Base-by-base conservation (phyloP, 2,113 vertebrate species). In the Lophochroa leadbeateri region DNA sequence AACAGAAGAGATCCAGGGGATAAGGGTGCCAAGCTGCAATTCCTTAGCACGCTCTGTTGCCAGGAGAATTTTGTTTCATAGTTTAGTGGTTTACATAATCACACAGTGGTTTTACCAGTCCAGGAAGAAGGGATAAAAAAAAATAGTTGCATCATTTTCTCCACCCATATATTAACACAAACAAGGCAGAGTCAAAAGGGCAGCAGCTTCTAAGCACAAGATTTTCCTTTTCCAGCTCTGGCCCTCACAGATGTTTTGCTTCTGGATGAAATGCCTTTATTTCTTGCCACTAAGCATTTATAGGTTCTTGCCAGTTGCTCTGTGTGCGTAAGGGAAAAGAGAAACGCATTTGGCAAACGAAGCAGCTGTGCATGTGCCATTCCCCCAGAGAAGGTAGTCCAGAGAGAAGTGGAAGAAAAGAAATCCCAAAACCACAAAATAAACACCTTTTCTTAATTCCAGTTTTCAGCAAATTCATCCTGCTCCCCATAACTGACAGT, bases 81-180 rank as follows among this genome's bases (percentile, higher is more conserved):
- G 60, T 71, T 93, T 77, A 96, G 93, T 95, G 95, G 93, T 95
- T 96, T 88, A 88, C 55, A 75, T 84, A 96, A 96, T 77, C 57
- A 46, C 17, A 61, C 53, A 92, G 87, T 94, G 89, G 94, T 94
- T 96, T 94, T 82, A 93, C 58, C 81, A 91, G 89, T 72, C 35
- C 94, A 96, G 93, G 88, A 94, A 90, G 79, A 95, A 86, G 39
- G 72, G 50, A 94, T 88, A 57, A 23, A 86, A 76, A 90, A 90
- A 61, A 85, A 74, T 3, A 82, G 33, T 95, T 95, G 76, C 49
- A 87, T 82, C 10, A 88, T 67, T 90, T 87, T 93, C 90, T 92
- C 94, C 90, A 96, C 85, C 82, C 27, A 19, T 74, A 16, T 43
- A 52, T 80, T 72, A 83, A 80, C 70, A 80, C 2, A 90, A 86